These are phyloP conservation scores for Rhinichthys osculus DNA, from an alignment of 2,797 vertebrate genomes.

Conservation along the genomic window DNA sequence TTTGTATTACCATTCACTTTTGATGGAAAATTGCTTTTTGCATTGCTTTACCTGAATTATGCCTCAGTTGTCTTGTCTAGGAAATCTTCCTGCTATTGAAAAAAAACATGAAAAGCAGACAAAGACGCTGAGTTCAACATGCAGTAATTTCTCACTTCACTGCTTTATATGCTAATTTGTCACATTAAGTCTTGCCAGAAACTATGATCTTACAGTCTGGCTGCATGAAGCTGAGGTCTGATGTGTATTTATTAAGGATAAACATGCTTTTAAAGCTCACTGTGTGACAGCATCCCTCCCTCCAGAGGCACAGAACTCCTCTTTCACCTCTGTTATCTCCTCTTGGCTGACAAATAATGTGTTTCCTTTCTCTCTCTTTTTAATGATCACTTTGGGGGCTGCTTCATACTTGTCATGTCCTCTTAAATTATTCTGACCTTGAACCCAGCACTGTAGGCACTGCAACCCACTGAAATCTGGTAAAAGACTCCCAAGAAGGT, in stretches of 20 bases:
- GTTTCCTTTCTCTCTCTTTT: conserved; percentile 6
- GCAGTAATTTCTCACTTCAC: conserved; percentile 11
- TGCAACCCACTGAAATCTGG: conserved; percentile 5
- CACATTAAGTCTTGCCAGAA: conserved; percentile 10
- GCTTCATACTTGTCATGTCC: conserved; percentile 23
- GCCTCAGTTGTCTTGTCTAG: background rate
- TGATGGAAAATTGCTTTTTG: background rate
- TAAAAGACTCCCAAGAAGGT: background rate
- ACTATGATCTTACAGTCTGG: conserved; percentile 15
- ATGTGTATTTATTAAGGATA: conserved; percentile 26
- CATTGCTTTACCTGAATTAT: background rate
- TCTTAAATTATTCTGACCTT: conserved; percentile 41
- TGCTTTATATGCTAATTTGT: conserved; percentile 28
- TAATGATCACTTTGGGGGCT: conserved; percentile 41
- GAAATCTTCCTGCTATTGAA: background rate
- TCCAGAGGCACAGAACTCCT: conserved; percentile 12
- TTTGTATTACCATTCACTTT: background rate
- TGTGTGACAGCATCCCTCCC: conserved; percentile 15
- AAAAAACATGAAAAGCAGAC: background rate
- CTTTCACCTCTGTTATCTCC: conserved; percentile 14
- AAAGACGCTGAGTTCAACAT: background rate
- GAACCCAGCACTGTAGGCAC: background rate
- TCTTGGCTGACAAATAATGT: conserved; percentile 16
- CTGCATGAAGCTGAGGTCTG: conserved; percentile 6
- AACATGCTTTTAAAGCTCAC: conserved; percentile 26